Evolutionary conservation across 2,797 vertebrate genomes (phyloP), one percentile per base, ranked within the genome.

Genomic region (Thalassophryne amazonica): DNA sequence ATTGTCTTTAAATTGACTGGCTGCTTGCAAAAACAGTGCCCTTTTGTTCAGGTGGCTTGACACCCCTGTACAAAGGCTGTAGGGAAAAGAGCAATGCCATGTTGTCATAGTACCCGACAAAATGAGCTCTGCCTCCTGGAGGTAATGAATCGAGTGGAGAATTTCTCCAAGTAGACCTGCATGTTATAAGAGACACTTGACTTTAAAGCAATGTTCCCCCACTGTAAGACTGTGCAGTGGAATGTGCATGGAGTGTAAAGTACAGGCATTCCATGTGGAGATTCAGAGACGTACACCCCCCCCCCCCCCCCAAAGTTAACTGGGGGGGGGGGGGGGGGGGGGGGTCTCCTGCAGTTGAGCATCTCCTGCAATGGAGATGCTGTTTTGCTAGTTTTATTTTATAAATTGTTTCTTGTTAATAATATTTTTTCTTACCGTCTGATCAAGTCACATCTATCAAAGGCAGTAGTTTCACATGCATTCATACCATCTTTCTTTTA

Each of bases 21-120:
- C 28, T 63, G 42, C 65, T 39, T 67, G 68, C 57, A 65, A 78
- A 71, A 46, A 46, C 52, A 49, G 43, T 65, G 65, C 49, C 71
- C 55, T 76, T 70, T 69, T 62, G 79, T 43, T 78, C 67, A 59
- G 40, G 62, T 29, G 38, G 60, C 45, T 53, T 62, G 67, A 78
- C 54, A 51, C 51, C 54, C 60, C 47, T 29, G 51, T 29, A 46
- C 58, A 43, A 72, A 69, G 42, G 48, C 70, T 69, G 34, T 49
- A 52, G 73, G 68, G 64, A 61, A 81, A 75, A 70, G 68, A 86
- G 81, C 73, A 68, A 65, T 60, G 66, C 69, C 58, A 74, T 80
- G 85, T 88, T 83, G 82, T 86, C 85, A 86, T 85, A 85, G 85
- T 69, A 71, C 80, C 74, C 65, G 54, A 56, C 62, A 76, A 75